Evolutionary conservation across 2,113 vertebrate genomes (phyloP), one percentile per base, ranked within the genome.

Genomic region (Girardinichthys multiradiatus): DNA sequence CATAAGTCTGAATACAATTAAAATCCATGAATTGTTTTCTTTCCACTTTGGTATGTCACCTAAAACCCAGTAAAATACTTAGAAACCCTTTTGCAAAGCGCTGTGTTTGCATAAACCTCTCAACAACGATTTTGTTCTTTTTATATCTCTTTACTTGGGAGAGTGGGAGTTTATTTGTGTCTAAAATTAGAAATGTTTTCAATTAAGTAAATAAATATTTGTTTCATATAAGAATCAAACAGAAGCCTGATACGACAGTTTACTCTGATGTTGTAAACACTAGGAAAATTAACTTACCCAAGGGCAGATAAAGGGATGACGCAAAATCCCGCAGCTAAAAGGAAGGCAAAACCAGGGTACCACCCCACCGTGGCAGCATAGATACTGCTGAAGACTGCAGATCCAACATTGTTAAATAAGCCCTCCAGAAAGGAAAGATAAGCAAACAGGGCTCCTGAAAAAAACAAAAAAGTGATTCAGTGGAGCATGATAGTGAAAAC

Each of bases 361-460:
- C 96, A 96, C 0, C 85, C 81, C 27, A 99, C 96, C 0, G 96
- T 98, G 42, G 81, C 90, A n/a, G 95, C 95, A 64, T 99, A 99
- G 66, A 98, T 61, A 68, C 91, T 94, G 68, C 89, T 97, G 84
- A 97, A 99, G 29, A 93, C 48, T 10, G 91, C 88, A 15, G 59
- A 0, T 0, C 96, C 85, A 35, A 90, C 15, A 6, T 87, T 94
- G 80, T 62, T 86, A 0, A 92, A 93, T 59, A 98, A 76, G 63
- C 89, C 95, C 79, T 99, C 97, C 83, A 95, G 79, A 76, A 96
- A 96, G 74, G 96, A 95, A 45, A 99, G 90, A 58, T 94, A 97
- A 59, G 96, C 97, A 85, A 99, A 98, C 72, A 99, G 87, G 35
- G 95, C 94, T 76, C 98, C 98, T 99, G 93, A 42, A 78, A 86